A percentile compares a stretch with the other conserved stretches of the same genome.
These are phyloP conservation scores for Beroe ovata DNA, from an alignment of 37 sponge, comb jelly and placozoan species.

Conservation along the genomic window DNA sequence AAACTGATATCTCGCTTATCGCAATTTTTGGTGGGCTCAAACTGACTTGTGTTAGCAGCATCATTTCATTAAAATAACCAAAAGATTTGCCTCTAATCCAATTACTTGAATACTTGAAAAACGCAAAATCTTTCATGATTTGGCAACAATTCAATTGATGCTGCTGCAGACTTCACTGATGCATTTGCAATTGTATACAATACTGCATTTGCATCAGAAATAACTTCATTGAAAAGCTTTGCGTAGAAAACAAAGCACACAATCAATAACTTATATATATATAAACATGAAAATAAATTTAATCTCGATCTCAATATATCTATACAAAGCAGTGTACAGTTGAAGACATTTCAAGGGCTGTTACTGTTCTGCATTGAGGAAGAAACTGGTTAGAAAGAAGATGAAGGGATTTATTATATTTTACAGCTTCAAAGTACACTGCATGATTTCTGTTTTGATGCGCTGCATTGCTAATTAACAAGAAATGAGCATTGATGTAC, in stretches of 20 bases:
- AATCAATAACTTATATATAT: conserved; percentile 55
- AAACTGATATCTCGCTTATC: background rate
- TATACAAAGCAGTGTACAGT: background rate
- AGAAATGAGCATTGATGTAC: conserved; percentile 5
- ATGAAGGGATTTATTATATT: conserved; percentile 19
- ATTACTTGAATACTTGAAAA: no score
- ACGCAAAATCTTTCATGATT: no score
- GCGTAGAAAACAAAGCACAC: conserved; percentile 40
- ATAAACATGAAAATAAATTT: conserved; percentile 60
- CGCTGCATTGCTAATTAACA: conserved; percentile 57
- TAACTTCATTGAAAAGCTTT: conserved; percentile 3
- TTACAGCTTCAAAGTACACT: conserved; percentile 23
- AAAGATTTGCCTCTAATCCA: no score
- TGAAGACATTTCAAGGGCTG: no score
- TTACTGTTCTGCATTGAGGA: no score
- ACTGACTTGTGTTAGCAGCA: background rate
- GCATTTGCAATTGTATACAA: background rate
- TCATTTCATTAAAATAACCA: background rate
- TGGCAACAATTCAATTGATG: no score
- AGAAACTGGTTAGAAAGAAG: background rate
- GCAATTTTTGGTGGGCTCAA: background rate
- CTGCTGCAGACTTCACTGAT: background rate
- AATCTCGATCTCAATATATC: conserved; percentile 51
- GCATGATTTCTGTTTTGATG: conserved; percentile 50
- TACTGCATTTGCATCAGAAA: conserved; percentile 17